phyloP scores from a whole-genome alignment of 2,113 vertebrate species.

The Ameiurus melas region DNA sequence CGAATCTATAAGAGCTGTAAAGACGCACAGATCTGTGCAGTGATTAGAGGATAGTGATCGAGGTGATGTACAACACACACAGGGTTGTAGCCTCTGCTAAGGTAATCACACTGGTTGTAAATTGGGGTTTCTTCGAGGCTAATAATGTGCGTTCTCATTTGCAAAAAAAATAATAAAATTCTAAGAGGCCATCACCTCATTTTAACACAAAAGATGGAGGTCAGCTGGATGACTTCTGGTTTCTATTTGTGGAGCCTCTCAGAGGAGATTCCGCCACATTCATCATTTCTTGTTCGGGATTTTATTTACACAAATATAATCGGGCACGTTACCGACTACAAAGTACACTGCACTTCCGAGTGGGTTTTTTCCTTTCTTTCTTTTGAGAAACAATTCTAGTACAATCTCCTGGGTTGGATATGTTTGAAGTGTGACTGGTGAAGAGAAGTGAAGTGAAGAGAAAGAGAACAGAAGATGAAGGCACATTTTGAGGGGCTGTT shows the following conservation, averaged over 20 bases:
- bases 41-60: background rate
- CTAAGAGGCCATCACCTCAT: background rate
- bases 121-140: background rate
- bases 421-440: background rate
- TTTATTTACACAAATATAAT: background rate
- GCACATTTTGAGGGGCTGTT: background rate
- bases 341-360: no score
- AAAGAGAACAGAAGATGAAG: background rate
- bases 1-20: background rate
- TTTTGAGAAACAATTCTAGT: background rate
- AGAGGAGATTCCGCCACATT: background rate
- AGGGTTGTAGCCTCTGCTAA: background rate
- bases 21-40: background rate
- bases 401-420: background rate
- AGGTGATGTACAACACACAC: background rate
- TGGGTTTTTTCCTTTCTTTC: background rate
- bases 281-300: background rate
- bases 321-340: background rate
- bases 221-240: background rate
- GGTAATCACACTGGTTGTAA: constrained; percentile 6
- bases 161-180: no score
- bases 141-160: background rate
- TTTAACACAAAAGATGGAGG: constrained; percentile 18
- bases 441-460: background rate
- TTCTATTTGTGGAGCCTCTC: constrained; percentile 8